phyloP scores from a whole-genome alignment of 2,797 vertebrate species.

The Myiothlypis coronata region DNA sequence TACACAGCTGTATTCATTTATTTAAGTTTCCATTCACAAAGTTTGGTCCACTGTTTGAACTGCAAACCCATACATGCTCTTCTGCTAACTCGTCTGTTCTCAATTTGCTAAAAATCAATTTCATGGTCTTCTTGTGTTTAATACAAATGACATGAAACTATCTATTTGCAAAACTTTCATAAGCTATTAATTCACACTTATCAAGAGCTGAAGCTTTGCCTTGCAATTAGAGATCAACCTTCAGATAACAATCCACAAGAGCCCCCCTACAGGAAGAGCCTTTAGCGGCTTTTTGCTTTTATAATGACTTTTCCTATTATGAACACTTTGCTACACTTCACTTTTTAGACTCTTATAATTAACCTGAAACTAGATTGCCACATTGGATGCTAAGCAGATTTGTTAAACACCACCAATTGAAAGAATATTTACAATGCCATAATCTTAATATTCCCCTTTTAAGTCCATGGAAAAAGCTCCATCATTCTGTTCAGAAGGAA shows the following conservation, averaged over 20 bases:
- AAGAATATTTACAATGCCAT: background rate
- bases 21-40: constrained; percentile 14
- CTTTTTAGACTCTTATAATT: background rate
- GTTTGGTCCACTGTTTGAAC: background rate
- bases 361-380: background rate
- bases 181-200: background rate
- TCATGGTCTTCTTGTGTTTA: background rate
- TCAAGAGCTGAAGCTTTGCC: background rate
- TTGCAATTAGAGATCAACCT: background rate
- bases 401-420: background rate
- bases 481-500: background rate
- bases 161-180: background rate
- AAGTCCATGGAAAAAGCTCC: background rate
- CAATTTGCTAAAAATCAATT: background rate
- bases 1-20: background rate
- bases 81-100: background rate
- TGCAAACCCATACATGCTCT: background rate
- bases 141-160: background rate
- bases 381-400: background rate
- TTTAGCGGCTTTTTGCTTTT: background rate
- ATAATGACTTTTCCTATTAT: background rate
- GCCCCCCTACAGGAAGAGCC: background rate
- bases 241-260: background rate
- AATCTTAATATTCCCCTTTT: background rate
- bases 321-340: background rate